Evolutionary conservation across 64 coral and sea anemone genomes (phyloP), one percentile per base, ranked within the genome.

Genomic region (Stichodactyla helianthus): DNA sequence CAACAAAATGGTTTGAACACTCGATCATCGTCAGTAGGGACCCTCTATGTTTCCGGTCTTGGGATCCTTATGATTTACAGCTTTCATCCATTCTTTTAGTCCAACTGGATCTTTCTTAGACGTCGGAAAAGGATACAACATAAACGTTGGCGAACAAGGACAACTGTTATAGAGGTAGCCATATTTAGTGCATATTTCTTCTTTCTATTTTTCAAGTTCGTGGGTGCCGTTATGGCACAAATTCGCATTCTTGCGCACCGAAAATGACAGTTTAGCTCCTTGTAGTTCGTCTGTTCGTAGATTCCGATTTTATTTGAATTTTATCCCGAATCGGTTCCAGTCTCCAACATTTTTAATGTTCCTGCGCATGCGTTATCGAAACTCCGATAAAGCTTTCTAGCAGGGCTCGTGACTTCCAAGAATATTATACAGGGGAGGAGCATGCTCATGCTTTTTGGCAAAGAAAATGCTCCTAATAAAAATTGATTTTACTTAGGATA

Each of bases 61-160:
- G 77, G 5, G 13, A 86, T 94, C 56, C 91, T 94, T 94, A 79
- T 68, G 81, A 82, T 88, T 88, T 22, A 88, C 20, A 1, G 55
- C 54, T 85, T 88, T 91, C 6, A 95, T 84, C 88, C 93, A 94
- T 63, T 85, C 53, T 59, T 85, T 87, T 78, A 86, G 88, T 51
- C 51, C 87, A 50, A 86, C 55, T 52, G 57, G 82, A 59, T 95
- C 53, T 82, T 71, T 83, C 14, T 60, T 76, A 12, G 78, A 18
- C 67, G 89, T 91, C 23, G 89, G 93, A 89, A 95, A 92, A 12
- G 89, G 87, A 92, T 84, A 82, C 14, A 89, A 81, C 60, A 92
- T 58, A 83, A 89, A 91, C 8, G 78, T 86, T 14, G 50, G 18
- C 7, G 82, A 79, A 68, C 89, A 95, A 53, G 6, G 4, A 71